These are phyloP conservation scores for Ochotona curzoniae DNA, from an alignment of 2,113 vertebrate species.

Conservation along the genomic window DNA sequence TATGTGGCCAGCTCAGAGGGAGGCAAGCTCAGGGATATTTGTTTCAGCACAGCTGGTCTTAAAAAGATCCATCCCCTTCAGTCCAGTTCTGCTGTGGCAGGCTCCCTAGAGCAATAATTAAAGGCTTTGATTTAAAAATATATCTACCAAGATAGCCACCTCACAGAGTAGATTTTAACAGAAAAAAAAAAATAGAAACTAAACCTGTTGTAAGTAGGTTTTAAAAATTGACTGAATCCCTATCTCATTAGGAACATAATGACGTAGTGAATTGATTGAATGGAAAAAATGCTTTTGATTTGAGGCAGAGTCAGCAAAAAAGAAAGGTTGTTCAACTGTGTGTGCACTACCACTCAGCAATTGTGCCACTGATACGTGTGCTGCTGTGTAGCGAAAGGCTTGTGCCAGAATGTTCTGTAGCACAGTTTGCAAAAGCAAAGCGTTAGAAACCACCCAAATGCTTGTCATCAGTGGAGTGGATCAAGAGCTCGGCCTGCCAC, in stretches of 20 bases:
- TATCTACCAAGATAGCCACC: not conserved
- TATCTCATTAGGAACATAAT: not conserved
- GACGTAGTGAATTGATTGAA: not conserved
- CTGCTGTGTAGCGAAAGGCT: not conserved
- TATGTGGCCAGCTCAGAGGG: too few relatives aligned
- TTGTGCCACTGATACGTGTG: not conserved
- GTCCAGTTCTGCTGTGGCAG: not conserved
- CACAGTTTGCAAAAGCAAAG: not conserved
- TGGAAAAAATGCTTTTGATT: not conserved
- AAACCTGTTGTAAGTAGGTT: not conserved
- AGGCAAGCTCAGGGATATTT: too few relatives aligned
- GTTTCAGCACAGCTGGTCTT: too few relatives aligned
- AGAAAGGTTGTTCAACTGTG: not conserved
- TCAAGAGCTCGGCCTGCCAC: not conserved
- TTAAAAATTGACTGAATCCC: not conserved
- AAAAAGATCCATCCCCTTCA: not conserved
- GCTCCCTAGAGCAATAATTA: conserved; percentile 5
- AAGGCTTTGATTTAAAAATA: not conserved
- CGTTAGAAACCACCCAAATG: not conserved
- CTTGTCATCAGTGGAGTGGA: not conserved
- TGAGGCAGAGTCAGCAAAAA: not conserved
- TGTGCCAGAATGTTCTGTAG: not conserved
- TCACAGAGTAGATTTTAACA: not conserved
- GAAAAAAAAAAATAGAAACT: not conserved
- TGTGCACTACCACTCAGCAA: not conserved